Base-by-base conservation (phyloP, 92 coral and sea anemone genomes). In the Zoanthus solanderi region DNA sequence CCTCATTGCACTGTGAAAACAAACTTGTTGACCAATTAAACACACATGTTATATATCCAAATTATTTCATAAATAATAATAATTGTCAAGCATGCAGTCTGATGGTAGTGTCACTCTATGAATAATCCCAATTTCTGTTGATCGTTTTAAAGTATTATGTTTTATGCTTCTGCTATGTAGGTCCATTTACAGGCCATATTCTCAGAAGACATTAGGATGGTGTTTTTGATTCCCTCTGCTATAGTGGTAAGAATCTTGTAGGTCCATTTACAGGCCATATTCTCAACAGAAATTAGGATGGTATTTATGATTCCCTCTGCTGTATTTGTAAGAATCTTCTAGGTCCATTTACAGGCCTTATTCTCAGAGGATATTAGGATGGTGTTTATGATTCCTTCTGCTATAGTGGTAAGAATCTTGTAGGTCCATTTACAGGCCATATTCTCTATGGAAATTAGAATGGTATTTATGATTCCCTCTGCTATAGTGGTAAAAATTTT, bases 381-480 rank as follows among this genome's bases (percentile, higher is more conserved):
- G 87, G 88, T 97, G 30, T 97, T 97, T 68, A 74, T 93, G 7
- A 58, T 93, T 37, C 99, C 98, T 16, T 97, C 99, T 9, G 3
- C 91, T 28, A 85, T 97, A 56, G 92, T 97, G 89, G 94, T 97
- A 44, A 61, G 98, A 15, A 13, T 37, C 32, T 42, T 32, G 1
- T 87, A 95, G 98, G 96, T 95, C 12, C 96, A 97, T 42, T 58
- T 97, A 23, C 98, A 93, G 80, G 84, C 97, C 54, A 17, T 66
- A 15, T 95, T 89, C 84, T 85, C 94, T 23, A 96, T 96, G 42
- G 97, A 95, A 71, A 83, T 97, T 65, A 87, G 84, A 75, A 77
- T 93, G 87, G 88, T 97, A 16, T 97, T 97, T 68, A 75, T 97
- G 7, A 60, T 95, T 42, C 99, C 99, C 23, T 97, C 99, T 13